Conservation (phyloP, 2,113 vertebrate genomes). For the Mionectes macconnelli region DNA sequence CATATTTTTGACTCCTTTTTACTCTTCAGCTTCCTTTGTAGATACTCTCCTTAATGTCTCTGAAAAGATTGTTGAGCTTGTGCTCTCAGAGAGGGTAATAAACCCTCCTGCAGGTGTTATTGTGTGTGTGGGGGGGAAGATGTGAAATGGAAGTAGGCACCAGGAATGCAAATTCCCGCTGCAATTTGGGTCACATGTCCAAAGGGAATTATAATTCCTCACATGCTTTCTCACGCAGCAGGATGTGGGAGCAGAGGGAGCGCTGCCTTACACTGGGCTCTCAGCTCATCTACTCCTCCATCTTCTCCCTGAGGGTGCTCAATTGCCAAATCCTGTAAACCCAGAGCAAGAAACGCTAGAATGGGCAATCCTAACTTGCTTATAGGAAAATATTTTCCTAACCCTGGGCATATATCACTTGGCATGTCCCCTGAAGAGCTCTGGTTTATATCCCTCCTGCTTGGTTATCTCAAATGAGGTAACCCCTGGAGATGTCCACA, state of each 20-base stretch:
- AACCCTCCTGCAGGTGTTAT: constrained; percentile 18
- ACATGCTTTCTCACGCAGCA: constrained; percentile 23
- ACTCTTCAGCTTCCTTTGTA: not conserved
- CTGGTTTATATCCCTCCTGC: not conserved
- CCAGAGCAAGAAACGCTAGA: not conserved
- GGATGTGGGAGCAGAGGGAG: not conserved
- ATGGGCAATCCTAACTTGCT: not conserved
- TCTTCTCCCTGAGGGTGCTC: not conserved
- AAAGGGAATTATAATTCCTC: constrained; percentile 58
- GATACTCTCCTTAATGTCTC: not conserved
- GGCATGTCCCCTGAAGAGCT: not conserved
- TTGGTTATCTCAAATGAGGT: constrained; percentile 17
- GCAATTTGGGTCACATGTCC: constrained; percentile 52
- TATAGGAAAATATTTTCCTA: constrained; percentile 26
- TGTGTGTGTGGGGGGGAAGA: not conserved
- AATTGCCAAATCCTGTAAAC: not conserved
- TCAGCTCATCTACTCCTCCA: not conserved
- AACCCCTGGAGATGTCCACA: not conserved
- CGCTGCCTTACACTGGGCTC: not conserved
- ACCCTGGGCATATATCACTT: not conserved
- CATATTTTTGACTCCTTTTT: constrained; percentile 1
- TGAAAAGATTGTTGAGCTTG: not conserved
- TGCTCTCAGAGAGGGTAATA: not conserved
- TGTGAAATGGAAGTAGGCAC: constrained; percentile 19
- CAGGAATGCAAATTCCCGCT: constrained; percentile 41